Base-by-base conservation (phyloP, 2,797 vertebrate species). In the Lutjanus argentimaculatus region DNA sequence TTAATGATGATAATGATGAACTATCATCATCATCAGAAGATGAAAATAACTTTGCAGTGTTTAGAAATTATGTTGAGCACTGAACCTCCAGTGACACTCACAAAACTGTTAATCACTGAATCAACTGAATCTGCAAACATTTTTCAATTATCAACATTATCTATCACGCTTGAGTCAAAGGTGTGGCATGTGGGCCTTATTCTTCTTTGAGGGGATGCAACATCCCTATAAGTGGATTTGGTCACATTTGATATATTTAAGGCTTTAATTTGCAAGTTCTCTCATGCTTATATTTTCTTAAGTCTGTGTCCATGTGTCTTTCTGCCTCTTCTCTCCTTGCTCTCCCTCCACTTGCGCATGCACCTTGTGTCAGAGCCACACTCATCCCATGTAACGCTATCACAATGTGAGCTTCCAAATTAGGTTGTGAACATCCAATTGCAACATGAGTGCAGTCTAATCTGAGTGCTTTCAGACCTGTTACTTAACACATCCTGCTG, bases 401-500 rank as follows among this genome's bases (percentile, higher is more conserved):
- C 81, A 80, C 79, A 81, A 59, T 30, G 51, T 49, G 36, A 65
- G 76, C 74, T 57, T 81, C 67, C 57, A 72, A 84, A 80, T 80
- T 75, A 75, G 80, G 73, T 79, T 75, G 75, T 49, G 73, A 84
- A 72, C 80, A 79, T 79, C 72, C 65, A 53, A 15, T 65, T 84
- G 77, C 55, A 67, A 83, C 21, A 13, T 1, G 10, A 80, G 66
- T 11, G 1, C n/a, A 74, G 59, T 57, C 69, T 88, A 86, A 91
- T 91, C 86, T 89, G 67, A 79, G 64, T 2, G 40, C 61, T 80
- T 76, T 88, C 80, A 88, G 87, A 90, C 78, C 72, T 84, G 68
- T 68, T 87, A 68, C 62, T 80, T 66, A 67, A 71, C 57, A 67
- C 86, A 59, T 89, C 81, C 78, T 72, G 87, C 76, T 76, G 68